These are phyloP conservation scores for Drosophila takahashii DNA, from an alignment of 1,140 invertebrate genomes.

Conservation along the genomic window DNA sequence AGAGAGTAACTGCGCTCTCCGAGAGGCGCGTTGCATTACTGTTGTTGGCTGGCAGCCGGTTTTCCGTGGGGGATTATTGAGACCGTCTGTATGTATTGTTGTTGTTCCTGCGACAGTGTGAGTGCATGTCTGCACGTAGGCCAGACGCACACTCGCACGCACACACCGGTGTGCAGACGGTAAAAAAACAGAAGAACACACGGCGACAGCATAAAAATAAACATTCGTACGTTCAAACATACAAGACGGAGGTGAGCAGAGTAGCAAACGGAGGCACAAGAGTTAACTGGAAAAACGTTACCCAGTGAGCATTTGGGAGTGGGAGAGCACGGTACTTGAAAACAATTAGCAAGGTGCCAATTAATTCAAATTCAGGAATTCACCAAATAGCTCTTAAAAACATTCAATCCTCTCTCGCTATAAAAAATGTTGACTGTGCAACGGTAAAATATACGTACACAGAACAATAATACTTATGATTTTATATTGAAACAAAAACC, in stretches of 20 bases:
- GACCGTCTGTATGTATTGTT: conserved; percentile 49
- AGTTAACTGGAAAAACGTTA: conserved; percentile 73
- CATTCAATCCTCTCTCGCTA: neutral
- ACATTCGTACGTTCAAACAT: conserved; percentile 36
- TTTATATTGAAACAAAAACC: neutral
- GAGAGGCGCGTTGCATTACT: conserved; percentile 32
- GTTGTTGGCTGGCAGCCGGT: conserved; percentile 68
- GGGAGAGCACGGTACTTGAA: conserved; percentile 11
- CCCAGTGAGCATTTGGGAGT: conserved; percentile 42
- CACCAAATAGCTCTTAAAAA: conserved; percentile 21
- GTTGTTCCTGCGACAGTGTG: conserved; percentile 30
- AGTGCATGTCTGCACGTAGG: conserved; percentile 72
- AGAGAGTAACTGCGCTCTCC: conserved; percentile 10
- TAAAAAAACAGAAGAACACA: conserved; percentile 67
- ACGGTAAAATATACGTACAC: neutral
- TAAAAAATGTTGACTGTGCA: conserved; percentile 50
- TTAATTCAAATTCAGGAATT: conserved; percentile 15
- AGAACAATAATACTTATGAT: neutral
- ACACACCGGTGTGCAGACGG: conserved; percentile 42
- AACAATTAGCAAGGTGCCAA: conserved; percentile 29
- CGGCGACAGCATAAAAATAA: conserved; percentile 77
- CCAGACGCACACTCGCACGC: conserved; percentile 60
- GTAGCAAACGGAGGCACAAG: conserved; percentile 47
- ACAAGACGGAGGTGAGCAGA: neutral
- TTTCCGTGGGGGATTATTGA: conserved; percentile 77